Evolutionary conservation across 2,113 vertebrate species (phyloP), one percentile per base, ranked within the genome.

Genomic region (Phasianus colchicus): DNA sequence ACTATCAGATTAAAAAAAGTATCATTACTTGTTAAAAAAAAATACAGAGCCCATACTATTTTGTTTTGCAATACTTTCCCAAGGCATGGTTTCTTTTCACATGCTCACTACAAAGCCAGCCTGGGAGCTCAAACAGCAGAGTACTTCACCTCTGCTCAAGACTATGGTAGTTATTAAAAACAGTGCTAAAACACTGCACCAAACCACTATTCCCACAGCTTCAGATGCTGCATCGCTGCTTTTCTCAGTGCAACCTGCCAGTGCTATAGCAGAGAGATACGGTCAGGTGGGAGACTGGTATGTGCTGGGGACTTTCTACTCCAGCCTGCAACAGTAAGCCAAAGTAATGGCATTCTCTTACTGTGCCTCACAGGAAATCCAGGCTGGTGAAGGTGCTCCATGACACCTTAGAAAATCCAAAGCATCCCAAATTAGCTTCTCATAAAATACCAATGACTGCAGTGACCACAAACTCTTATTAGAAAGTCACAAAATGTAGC

Each of bases 211-310:
- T 9, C 45, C 22, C 42, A 38, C 22, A 15, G 13, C 20, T 52
- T 54, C 54, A 48, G 67, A 54, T 0, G 2, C 8, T 1, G 2
- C 47, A 9, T 36, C 4, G 1, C n/a, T 32, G 29, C 65, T 58
- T 42, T 88, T 48, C 71, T 42, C 47, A 34, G 18, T 0, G 3
- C 42, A 73, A 17, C 11, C 16, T 64, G 8, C 20, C 0, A 0
- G 10, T n/a, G 6, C n/a, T 11, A 18, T 2, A 0, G 21, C 69
- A 76, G 52, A 21, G 60, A 10, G 1, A 48, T 77, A n/a, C 42
- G 42, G 13, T 48, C 47, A 42, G 60, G 30, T 27, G 40, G 69
- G 45, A 57, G 40, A 17, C 7, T 8, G 14, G 45, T 24, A n/a
- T 42, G 34, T 60, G 43, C 58, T 30, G 25, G 42, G 61, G 25